phyloP scores from a whole-genome alignment of 1,140 invertebrate species.

The Archivesica marissinica region DNA sequence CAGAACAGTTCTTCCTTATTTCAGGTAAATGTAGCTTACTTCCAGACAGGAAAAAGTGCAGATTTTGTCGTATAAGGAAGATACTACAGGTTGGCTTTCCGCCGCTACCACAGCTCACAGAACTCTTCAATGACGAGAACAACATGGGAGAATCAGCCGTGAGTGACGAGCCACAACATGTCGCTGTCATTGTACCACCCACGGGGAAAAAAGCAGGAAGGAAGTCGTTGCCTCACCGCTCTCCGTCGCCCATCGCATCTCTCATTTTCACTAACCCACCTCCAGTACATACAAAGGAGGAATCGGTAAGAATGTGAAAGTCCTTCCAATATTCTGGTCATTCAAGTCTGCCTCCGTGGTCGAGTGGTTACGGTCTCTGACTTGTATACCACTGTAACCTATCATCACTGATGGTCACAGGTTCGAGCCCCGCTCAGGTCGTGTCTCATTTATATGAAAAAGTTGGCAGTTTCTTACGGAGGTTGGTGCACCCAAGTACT shows the following conservation, averaged over 20 bases:
- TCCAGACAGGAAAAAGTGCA: conserved; percentile 39
- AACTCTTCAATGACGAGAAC: not conserved
- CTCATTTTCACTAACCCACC: not conserved
- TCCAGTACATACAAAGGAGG: not conserved
- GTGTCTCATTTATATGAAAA: too few species aligned
- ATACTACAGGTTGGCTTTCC: conserved; percentile 26
- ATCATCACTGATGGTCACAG: too few species aligned
- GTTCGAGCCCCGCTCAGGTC: too few species aligned
- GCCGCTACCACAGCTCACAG: not conserved
- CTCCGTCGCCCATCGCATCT: not conserved
- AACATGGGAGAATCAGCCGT: not conserved
- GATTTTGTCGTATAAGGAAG: conserved; percentile 57
- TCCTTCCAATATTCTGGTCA: not conserved
- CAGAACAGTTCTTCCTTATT: too few species aligned
- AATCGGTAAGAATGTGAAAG: not conserved
- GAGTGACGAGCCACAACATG: not conserved
- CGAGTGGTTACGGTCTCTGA: too few species aligned
- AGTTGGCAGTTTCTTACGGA: too few species aligned
- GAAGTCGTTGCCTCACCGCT: not conserved
- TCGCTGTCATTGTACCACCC: not conserved
- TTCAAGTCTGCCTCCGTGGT: too few species aligned
- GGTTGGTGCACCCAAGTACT: too few species aligned
- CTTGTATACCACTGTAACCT: too few species aligned
- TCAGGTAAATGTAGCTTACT: conserved; percentile 53
- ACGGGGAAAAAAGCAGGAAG: not conserved